Base-by-base conservation (phyloP, 2,888 invertebrate species). In the Cephalotes varians region DNA sequence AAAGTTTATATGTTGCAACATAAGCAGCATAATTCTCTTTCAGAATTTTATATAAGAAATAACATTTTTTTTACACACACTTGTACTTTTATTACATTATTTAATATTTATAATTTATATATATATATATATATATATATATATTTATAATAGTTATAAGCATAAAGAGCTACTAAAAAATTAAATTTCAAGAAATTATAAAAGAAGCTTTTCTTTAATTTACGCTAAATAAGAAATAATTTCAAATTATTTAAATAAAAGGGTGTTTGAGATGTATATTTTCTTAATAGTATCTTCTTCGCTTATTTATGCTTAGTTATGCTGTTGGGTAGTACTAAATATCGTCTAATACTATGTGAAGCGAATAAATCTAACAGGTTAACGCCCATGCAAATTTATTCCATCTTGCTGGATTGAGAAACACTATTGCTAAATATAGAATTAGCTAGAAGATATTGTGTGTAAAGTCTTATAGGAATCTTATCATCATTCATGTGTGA, bases 381-480 rank as follows among this genome's bases (percentile, higher is more conserved):
- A 47, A 71, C 77, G 56, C 71, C 69, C 5, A 71, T 56, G 44
- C 77, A 56, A 56, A 56, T 79, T 79, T 79, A 79, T 79, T 79
- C 77, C 56, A 34, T 71, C 56, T 77, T 77, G 31, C 40, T 77
- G 71, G n/a, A 56, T 44, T 40, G 37, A 69, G 21, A 56, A 18
- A 6, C 69, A 37, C 15, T 21, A 69, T 77, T 56, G 25, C 12
- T 56, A 56, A 71, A 31, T 69, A 56, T 71, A 47, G 71, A 71
- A 79, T 77, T 56, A 56, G 37, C 40, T 5, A 44, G 21, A 69
- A 54, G 77, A 79, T 77, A n/a, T n/a, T n/a, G n/a, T 37, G 69
- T 40, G 15, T 28, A 31, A 21, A 77, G 21, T 71, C 56, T 44
- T 71, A 56, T 58, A 71, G 44, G 28, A 56, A 79, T 77, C 34